Evolutionary conservation across 1,140 invertebrate genomes (phyloP).

Genomic region (Apis mellifera): Amel_HAv3.1 CM009941.2:12275001-12275500

Average conservation of each 20-base stretch:
- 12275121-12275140: conserved; percentile 42
- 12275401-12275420: too few species aligned
- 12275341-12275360: too few species aligned
- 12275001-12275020: conserved; percentile 14
- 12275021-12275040: conserved; percentile 36
- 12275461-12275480: too few species aligned
- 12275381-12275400: too few species aligned
- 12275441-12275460: too few species aligned
- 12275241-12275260: conserved; percentile 57
- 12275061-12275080: conserved; percentile 42
- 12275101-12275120: conserved; percentile 42
- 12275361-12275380: too few species aligned
- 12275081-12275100: conserved; percentile 44
- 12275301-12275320: too few species aligned
- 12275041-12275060: conserved; percentile 34
- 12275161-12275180: conserved; percentile 21
- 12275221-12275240: conserved; percentile 44
- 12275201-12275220: not conserved
- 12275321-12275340: too few species aligned
- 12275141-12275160: conserved; percentile 38
- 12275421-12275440: too few species aligned
- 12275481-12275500: too few species aligned
- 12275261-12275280: conserved; percentile 65
- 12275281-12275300: conserved; percentile 61
- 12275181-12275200: conserved; percentile 16